Percentiles rank a stretch among this genome's conserved stretches.
Evolutionary conservation across 2,888 invertebrate genomes (phyloP).

Genomic region (Erebia aethiops): DNA sequence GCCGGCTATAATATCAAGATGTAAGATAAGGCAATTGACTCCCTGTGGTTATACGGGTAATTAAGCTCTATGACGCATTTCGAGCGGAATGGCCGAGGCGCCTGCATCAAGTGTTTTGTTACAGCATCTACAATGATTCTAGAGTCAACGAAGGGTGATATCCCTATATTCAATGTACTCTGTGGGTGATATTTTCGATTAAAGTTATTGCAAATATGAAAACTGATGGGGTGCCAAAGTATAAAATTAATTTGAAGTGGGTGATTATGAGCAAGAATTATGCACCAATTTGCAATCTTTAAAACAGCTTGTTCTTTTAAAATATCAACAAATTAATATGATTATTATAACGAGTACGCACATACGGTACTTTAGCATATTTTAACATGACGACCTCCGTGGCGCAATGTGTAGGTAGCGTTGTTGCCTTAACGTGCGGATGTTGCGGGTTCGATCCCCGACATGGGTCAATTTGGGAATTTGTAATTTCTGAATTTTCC

Average conservation of each 20-base stretch:
- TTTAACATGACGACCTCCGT: too few relatives aligned
- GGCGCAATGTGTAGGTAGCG: too few relatives aligned
- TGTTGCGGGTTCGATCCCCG: too few relatives aligned
- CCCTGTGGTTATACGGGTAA: slow-evolving; percentile 78
- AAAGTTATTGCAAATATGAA: neutral
- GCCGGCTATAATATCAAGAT: slow-evolving; percentile 34
- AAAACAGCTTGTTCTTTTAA: too few relatives aligned
- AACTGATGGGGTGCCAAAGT: slow-evolving; percentile 8
- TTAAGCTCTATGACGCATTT: slow-evolving; percentile 60
- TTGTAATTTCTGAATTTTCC: too few relatives aligned
- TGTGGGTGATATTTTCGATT: slow-evolving; percentile 20
- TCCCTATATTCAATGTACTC: too few relatives aligned
- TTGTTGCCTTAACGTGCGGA: too few relatives aligned
- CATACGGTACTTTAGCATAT: too few relatives aligned
- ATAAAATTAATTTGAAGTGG: slow-evolving; percentile 11
- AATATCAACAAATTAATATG: too few relatives aligned
- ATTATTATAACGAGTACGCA: too few relatives aligned
- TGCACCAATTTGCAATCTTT: neutral
- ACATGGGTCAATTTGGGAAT: too few relatives aligned
- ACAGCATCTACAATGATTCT: slow-evolving; percentile 13
- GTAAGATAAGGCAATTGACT: slow-evolving; percentile 74
- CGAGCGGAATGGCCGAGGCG: slow-evolving; percentile 49
- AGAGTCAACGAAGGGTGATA: slow-evolving; percentile 6
- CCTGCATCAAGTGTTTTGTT: slow-evolving; percentile 57
- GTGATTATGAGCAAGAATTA: slow-evolving; percentile 3